A percentile compares a stretch with the other conserved stretches of the same genome.
Conservation (phyloP, 2,888 invertebrate species). For the Drosophila eohydei region DNA sequence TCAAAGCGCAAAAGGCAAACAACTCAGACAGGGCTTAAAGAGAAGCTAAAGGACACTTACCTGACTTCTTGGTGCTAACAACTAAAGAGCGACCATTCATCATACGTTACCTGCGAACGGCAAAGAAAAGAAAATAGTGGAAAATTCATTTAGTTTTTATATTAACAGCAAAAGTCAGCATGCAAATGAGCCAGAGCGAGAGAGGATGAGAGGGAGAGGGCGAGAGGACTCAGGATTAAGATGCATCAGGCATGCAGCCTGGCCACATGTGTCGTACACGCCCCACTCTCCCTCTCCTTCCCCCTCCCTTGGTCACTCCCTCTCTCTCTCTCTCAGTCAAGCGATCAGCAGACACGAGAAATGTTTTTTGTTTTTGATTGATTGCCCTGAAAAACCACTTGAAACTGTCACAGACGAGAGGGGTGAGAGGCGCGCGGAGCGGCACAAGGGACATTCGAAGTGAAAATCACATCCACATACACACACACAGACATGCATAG, state of each 20-base stretch:
- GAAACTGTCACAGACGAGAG: slow-evolving; percentile 61
- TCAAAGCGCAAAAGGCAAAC: slow-evolving; percentile 28
- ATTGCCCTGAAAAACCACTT: slow-evolving; percentile 78
- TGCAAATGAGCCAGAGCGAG: slow-evolving; percentile 54
- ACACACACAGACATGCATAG: slow-evolving; percentile 16
- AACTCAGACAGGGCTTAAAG: slow-evolving; percentile 2
- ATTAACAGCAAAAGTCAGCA: slow-evolving; percentile 39
- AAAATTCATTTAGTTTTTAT: slow-evolving; percentile 9
- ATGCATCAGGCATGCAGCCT: slow-evolving; percentile 46
- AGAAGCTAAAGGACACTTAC: slow-evolving; percentile 55
- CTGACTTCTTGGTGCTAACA: slow-evolving; percentile 34
- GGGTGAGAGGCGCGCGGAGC: slow-evolving; percentile 3
- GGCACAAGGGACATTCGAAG: slow-evolving; percentile 46
- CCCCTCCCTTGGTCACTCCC: slow-evolving; percentile 1
- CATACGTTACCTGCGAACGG: slow-evolving; percentile 72
- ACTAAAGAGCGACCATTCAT: slow-evolving; percentile 29
- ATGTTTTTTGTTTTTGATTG: slow-evolving; percentile 69
- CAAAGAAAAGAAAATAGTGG: slow-evolving; percentile 12
- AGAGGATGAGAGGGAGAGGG: neutral
- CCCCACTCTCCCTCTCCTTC: slow-evolving; percentile 12
- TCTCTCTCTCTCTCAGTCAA: slow-evolving; percentile 6
- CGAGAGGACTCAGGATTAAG: slow-evolving; percentile 51
- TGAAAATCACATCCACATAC: slow-evolving; percentile 73
- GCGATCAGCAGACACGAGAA: slow-evolving; percentile 55
- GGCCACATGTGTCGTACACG: slow-evolving; percentile 63